Percentiles rank a stretch among this genome's conserved stretches.
Conservation (phyloP, 2,888 invertebrate species). For the Orthosia cruda region DNA sequence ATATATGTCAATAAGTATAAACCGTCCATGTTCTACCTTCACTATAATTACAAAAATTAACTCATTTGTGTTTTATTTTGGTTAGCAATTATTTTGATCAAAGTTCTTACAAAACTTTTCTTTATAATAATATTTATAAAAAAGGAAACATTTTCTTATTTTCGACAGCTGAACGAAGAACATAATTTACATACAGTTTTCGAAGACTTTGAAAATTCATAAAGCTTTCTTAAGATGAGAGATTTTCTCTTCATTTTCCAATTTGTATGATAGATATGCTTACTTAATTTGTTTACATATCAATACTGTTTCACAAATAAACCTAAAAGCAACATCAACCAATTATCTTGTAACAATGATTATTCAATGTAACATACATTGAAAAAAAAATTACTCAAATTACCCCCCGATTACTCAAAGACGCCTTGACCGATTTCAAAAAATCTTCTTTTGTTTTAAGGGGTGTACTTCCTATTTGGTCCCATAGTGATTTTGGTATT, state of each 20-base stretch:
- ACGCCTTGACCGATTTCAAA: too few species aligned
- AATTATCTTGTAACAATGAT: too few species aligned
- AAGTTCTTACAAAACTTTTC: conserved; percentile 16
- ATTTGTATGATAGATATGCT: neutral
- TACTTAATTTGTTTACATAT: neutral
- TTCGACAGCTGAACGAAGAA: neutral
- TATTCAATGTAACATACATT: too few species aligned
- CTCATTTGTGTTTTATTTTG: conserved; percentile 22
- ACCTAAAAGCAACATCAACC: conserved; percentile 20
- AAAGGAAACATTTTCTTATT: neutral
- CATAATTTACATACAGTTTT: conserved; percentile 23
- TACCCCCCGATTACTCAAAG: too few species aligned
- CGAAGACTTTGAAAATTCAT: neutral
- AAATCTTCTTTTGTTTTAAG: too few species aligned
- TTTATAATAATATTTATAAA: conserved; percentile 18
- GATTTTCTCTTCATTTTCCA: neutral
- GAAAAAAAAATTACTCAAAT: too few species aligned
- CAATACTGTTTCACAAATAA: neutral
- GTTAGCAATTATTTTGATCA: conserved; percentile 9
- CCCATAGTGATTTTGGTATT: too few species aligned
- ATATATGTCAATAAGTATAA: too few species aligned
- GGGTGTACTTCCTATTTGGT: too few species aligned
- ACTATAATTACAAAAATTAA: conserved; percentile 14
- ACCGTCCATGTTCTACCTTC: too few species aligned
- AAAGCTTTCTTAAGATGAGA: neutral